Base-by-base conservation (phyloP, 2,113 vertebrate species). In the Thalassarche chlororhynchos region DNA sequence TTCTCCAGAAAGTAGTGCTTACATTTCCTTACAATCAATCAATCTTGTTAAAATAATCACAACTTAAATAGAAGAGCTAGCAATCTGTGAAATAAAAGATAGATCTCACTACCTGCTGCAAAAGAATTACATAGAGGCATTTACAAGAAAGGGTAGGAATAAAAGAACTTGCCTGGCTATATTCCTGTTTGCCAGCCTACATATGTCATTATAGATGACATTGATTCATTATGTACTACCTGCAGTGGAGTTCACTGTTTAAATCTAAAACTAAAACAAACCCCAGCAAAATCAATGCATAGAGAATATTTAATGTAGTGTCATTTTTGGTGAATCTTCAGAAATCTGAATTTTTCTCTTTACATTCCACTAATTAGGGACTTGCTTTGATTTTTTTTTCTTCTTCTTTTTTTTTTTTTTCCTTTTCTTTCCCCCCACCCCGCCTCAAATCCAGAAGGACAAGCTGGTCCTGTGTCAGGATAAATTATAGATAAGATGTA, bases 351-450 rank as follows among this genome's bases (percentile, higher is more conserved):
- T 84, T 78, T 79, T 78, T 76, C 19, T 65, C 28, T 65, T 72
- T 79, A 20, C 4, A 7, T 57, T 77, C 31, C 31, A 44, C 2
- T 42, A 47, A 66, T 46, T 52, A 72, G 19, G 11, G 24, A 28
- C 6, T 24, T 16, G 3, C 1, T 78, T 71, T 18, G 5, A 14
- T 20, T 42, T 82, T 31, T 34, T 2, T 18, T 46, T 12, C 3
- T 47, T 6, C 14, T 26, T 19, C 5, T 31, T 6, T 17, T 54
- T 34, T 17, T 17, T 7, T 26, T 28, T 29, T 14, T 9, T 9
- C 14, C 7, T 51, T 62, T 52, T 16, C 2, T 28, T 40, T 3
- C 2, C 2, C 8, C 3, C 0, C 0, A 6, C 0, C 0, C 14
- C 0, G 0, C 32, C 38, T 32, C 17, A 57, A 65, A 57, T 84